Evolutionary conservation across 1,140 invertebrate species (phyloP), one percentile per base, ranked within the genome.

Genomic region (Rhysida immarginata): DNA sequence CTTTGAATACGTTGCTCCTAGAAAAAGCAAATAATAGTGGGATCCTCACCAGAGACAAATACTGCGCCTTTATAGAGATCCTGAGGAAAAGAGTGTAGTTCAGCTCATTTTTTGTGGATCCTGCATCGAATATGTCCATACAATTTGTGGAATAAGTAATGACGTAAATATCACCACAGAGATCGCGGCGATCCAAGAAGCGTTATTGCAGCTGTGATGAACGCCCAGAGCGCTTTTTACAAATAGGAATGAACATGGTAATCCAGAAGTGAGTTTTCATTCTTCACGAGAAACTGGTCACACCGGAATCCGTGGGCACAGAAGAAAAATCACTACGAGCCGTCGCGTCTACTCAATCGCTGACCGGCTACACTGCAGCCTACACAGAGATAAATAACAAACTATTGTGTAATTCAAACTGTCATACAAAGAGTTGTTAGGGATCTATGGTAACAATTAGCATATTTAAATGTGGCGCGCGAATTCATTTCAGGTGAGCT

Each of bases 31-130:
- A 21, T 20, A 48, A 48, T 48, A 20, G 45, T 18, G 24, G 5
- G 24, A 48, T 48, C 18, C 24, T 48, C 18, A 48, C 5, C 45
- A 48, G 45, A 48, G 45, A 48, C 18, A 48, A 48, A 18, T 48
- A 48, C 45, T 48, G 45, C 18, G 45, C 45, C 18, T 20, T 48
- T 48, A 48, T 18, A 48, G 35, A 55, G 55, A 35, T 8, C 29
- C 5, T 48, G 45, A 8, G 45, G 5, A 18, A 18, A 48, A 48
- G 18, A 48, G 45, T 8, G 45, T 24, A 48, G 45, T 48, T 48
- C 45, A 48, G 45, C 45, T 18, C 45, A 48, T 48, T 48, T n/a
- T 18, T 48, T 48, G 45, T 48, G 45, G 45, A 48, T 48, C 18
- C 45, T 48, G 45, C 18, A 18, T 5, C 45, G 18, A 48, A 5